Evolutionary conservation across 2,888 invertebrate species (phyloP), one percentile per base, ranked within the genome.

Genomic region (Agrochola lychnidis): DNA sequence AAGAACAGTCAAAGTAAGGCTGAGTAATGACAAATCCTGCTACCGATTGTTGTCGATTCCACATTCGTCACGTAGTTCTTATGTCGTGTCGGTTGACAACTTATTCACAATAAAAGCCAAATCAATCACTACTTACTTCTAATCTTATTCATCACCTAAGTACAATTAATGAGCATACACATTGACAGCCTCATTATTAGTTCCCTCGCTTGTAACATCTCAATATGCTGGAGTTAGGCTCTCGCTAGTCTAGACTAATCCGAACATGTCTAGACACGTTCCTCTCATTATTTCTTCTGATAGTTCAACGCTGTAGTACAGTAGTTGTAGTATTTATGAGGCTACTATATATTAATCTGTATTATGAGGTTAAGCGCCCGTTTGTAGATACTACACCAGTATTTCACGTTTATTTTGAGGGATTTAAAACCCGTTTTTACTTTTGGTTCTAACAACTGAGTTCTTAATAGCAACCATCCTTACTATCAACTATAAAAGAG

Each of bases 241-340:
- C 36, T 56, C 19, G 25, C 64, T 42, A 51, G 51, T 30, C 73
- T 36, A 57, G 70, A 79, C 72, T 48, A 53, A 59, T 83, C 61
- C 51, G 10, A 56, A 10, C 7, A 16, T 40, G 81, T 79, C 81
- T 83, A 84, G 73, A 83, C 80, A 45, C n/a, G 61, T 36, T 51
- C 16, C 40, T 62, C 19, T 40, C 30, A 63, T 74, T 63, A 56
- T 48, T 56, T 56, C 48, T 78, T 56, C n/a, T 74, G n/a, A 30
- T 30, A 40, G 10, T n/a, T 40, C 48, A 9, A 10, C 14, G 36
- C 9, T 45, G 51, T 53, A 61, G 22, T 51, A 36, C 14, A 48
- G 30, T 22, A 51, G 30, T 59, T n/a, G 22, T 53, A 9, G 45
- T 45, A 25, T 72, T 53, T 79, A 36, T 25, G 9, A 61, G 73